Percentiles rank a stretch among this genome's conserved stretches.
Conservation (phyloP, 2,888 invertebrate genomes). For the Drosophila tanythrix region DNA sequence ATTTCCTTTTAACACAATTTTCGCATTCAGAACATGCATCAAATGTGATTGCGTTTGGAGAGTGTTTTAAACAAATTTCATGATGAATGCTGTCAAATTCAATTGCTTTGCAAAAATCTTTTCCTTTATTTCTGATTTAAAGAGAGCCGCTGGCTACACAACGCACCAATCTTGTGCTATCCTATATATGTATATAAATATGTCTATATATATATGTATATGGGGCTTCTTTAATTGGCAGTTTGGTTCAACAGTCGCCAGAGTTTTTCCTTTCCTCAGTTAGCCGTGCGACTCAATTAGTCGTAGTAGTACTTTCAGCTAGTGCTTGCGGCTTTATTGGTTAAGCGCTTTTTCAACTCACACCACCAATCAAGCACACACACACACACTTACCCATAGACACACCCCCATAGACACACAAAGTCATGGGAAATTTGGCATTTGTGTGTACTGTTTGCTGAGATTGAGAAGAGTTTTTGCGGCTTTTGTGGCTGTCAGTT, state of each 20-base stretch:
- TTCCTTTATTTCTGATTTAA: background rate
- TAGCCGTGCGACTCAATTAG: conserved; percentile 59
- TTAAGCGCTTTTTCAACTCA: conserved; percentile 32
- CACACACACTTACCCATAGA: conserved; percentile 13
- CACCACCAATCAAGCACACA: background rate
- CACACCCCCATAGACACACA: conserved; percentile 4
- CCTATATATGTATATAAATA: background rate
- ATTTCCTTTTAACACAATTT: conserved; percentile 32
- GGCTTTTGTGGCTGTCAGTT: conserved; percentile 66
- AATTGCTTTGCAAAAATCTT: background rate
- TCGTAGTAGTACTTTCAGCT: conserved; percentile 7
- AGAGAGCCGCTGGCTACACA: background rate
- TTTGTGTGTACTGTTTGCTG: conserved; percentile 52
- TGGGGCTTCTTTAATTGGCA: conserved; percentile 46
- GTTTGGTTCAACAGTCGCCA: conserved; percentile 14
- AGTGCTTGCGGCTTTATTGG: conserved; percentile 50
- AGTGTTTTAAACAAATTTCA: conserved; percentile 30
- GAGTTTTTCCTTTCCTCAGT: conserved; percentile 20
- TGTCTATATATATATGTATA: background rate
- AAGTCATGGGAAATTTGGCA: conserved; percentile 46
- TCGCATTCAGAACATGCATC: conserved; percentile 25
- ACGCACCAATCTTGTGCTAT: background rate
- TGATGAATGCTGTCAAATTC: conserved; percentile 19
- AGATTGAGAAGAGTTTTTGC: conserved; percentile 51
- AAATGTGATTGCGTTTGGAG: conserved; percentile 22